Percentiles rank a stretch among this genome's conserved stretches.
These are phyloP conservation scores for Alcis repandata DNA, from an alignment of 2,888 invertebrate genomes.

Conservation along the genomic window DNA sequence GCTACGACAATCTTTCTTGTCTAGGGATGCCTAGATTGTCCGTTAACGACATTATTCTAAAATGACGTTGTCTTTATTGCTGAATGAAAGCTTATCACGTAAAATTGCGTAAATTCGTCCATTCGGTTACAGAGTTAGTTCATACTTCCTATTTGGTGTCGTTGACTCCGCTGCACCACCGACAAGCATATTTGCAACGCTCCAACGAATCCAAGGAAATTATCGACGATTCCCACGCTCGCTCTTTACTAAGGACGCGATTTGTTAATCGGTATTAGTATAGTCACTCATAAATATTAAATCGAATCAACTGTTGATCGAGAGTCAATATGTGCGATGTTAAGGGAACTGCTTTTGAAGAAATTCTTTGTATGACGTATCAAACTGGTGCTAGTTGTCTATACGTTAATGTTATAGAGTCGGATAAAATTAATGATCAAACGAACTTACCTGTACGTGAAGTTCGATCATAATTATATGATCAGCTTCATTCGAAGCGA, in stretches of 20 bases:
- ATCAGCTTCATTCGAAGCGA: too few relatives aligned
- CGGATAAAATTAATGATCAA: too few relatives aligned
- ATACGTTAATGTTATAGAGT: too few relatives aligned
- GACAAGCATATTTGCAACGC: slow-evolving; percentile 71
- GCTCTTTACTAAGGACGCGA: slow-evolving; percentile 53
- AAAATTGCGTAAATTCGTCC: slow-evolving; percentile 39
- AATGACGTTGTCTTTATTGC: not conserved
- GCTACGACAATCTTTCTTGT: too few relatives aligned
- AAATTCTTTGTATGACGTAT: too few relatives aligned
- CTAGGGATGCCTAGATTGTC: too few relatives aligned
- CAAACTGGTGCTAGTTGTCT: too few relatives aligned
- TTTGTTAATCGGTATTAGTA: slow-evolving; percentile 43
- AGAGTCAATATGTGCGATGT: too few relatives aligned
- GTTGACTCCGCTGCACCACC: slow-evolving; percentile 66
- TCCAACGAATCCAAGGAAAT: slow-evolving; percentile 66
- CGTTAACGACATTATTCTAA: not conserved
- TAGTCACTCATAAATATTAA: slow-evolving; percentile 16
- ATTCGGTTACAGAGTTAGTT: slow-evolving; percentile 39
- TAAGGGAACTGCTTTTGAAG: too few relatives aligned
- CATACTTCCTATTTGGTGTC: slow-evolving; percentile 53
- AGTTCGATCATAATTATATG: too few relatives aligned
- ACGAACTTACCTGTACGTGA: too few relatives aligned
- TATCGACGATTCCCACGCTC: slow-evolving; percentile 72
- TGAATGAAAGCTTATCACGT: slow-evolving; percentile 26
- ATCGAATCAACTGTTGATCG: not conserved